Conservation (phyloP, 2,797 vertebrate genomes). For the Cuniculus paca region DNA sequence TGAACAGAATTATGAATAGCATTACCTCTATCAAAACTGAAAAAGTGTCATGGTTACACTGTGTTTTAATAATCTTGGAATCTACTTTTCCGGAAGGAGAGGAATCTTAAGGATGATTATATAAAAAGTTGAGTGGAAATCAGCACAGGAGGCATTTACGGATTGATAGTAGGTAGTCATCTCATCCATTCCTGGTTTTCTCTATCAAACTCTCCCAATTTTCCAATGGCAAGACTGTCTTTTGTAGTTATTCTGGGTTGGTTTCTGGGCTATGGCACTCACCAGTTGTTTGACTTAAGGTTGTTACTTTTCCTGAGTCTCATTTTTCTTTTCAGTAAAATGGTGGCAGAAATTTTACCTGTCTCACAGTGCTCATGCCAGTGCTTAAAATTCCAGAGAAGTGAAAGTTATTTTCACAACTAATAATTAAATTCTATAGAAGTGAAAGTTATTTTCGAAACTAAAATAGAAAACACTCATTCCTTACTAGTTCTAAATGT, state of each 20-base stretch:
- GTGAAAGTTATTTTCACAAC: background rate
- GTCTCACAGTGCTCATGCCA: background rate
- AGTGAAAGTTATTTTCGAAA: conserved; percentile 10
- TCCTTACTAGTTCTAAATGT: background rate
- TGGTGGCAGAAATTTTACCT: background rate
- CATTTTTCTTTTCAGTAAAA: background rate
- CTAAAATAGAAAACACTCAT: background rate
- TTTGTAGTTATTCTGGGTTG: background rate
- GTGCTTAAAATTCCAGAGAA: background rate
- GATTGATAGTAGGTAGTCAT: background rate
- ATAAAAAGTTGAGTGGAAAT: background rate
- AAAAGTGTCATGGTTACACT: background rate
- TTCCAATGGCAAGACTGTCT: background rate
- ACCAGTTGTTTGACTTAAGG: background rate
- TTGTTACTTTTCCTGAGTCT: background rate
- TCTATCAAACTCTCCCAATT: background rate
- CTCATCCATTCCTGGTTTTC: background rate
- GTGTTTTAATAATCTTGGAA: background rate
- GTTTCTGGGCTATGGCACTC: background rate
- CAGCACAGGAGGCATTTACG: background rate
- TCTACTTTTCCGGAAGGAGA: background rate
- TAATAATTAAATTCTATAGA: background rate
- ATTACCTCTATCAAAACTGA: background rate
- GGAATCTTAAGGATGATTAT: background rate
- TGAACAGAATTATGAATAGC: background rate